Conservation (phyloP, 2,888 invertebrate species). For the Lacanobia oleracea region DNA sequence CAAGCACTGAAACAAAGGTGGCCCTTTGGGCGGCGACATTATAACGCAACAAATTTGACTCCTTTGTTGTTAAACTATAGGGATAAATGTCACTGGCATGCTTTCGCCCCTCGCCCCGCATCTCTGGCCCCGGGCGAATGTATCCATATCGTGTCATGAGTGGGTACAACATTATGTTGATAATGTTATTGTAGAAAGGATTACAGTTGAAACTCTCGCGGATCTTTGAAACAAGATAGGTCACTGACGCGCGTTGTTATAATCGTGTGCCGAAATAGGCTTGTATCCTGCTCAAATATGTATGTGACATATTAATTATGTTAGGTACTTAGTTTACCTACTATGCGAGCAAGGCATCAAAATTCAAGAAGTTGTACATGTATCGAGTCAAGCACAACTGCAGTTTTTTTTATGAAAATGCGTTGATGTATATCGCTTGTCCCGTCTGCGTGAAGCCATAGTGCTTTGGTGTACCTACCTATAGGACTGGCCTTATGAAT, state of each 20-base stretch:
- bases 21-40: conserved; percentile 74
- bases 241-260: conserved; percentile 25
- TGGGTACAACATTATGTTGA: conserved; percentile 22
- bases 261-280: background rate
- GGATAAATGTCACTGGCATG: conserved; percentile 83
- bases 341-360: background rate
- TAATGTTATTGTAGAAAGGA: conserved; percentile 56
- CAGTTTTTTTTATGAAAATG: too few species aligned
- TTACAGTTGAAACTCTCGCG: conserved; percentile 31
- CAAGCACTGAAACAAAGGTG: conserved; percentile 76
- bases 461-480: too few species aligned
- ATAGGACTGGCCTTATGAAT: too few species aligned
- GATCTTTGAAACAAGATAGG: conserved; percentile 44
- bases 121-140: conserved; percentile 46
- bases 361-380: conserved; percentile 4
- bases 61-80: conserved; percentile 83
- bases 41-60: conserved; percentile 78
- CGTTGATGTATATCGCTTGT: too few species aligned
- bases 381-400: too few species aligned
- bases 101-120: conserved; percentile 59
- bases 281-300: conserved; percentile 3
- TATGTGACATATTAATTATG: background rate
- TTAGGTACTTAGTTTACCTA: background rate
- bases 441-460: too few species aligned
- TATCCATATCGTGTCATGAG: conserved; percentile 55